Percentiles rank a stretch among this genome's conserved stretches.
phyloP scores from a whole-genome alignment of 1,140 invertebrate genomes.

The Drosophila santomea region DNA sequence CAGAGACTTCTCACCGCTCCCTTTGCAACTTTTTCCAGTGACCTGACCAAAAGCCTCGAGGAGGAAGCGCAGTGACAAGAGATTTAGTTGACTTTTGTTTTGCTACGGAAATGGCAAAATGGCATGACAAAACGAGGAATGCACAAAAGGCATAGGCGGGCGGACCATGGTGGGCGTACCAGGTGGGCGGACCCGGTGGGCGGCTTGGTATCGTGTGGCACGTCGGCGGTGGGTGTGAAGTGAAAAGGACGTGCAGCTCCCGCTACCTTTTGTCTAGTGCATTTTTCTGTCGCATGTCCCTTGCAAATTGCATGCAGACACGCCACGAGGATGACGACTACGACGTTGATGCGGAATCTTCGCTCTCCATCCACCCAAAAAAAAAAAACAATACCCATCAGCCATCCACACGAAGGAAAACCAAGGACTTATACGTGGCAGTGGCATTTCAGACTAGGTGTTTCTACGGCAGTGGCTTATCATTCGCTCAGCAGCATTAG shows the following conservation, averaged over 20 bases:
- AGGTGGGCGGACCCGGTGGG: conserved; percentile 6
- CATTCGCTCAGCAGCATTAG: conserved; percentile 19
- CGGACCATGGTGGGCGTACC: conserved; percentile 3
- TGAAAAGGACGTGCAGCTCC: conserved; percentile 50
- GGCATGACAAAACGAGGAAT: conserved; percentile 64
- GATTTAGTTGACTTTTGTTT: conserved; percentile 69
- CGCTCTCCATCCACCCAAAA: neutral
- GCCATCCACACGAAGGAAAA: conserved; percentile 15
- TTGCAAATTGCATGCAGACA: conserved; percentile 63
- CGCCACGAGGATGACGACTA: conserved; percentile 53
- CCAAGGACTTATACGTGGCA: conserved; percentile 19
- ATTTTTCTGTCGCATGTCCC: conserved; percentile 36
- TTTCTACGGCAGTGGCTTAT: conserved; percentile 36
- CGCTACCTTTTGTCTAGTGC: conserved; percentile 47
- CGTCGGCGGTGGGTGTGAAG: conserved; percentile 7
- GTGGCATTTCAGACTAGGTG: conserved; percentile 38
- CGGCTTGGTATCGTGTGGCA: neutral
- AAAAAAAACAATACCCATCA: neutral
- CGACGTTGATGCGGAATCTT: conserved; percentile 44
- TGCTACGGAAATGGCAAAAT: conserved; percentile 63
- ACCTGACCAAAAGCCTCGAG: conserved; percentile 47
- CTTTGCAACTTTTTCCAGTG: conserved; percentile 18
- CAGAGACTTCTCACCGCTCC: conserved; percentile 15
- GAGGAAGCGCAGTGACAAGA: conserved; percentile 58
- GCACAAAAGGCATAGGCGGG: conserved; percentile 49